Evolutionary conservation across 2,797 vertebrate genomes (phyloP), one percentile per base, ranked within the genome.

Genomic region (Potorous gilbertii): DNA sequence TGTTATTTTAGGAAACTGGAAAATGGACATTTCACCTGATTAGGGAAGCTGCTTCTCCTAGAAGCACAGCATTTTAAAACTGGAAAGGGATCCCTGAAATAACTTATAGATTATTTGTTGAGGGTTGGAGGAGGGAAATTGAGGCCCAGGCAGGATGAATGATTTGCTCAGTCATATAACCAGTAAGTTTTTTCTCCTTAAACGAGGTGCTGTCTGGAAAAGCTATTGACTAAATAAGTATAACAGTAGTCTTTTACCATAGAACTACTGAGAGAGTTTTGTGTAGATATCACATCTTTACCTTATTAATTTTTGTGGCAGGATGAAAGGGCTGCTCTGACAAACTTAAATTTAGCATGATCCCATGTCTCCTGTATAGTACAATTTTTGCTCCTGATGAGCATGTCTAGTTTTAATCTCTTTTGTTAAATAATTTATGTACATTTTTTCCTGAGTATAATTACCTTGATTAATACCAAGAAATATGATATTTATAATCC

Each of bases 401-500:
- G 95, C 54, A 94, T 94, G 55, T 40, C 54, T 95, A 40, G 54
- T 96, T 95, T 92, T 95, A 92, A 91, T 94, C 95, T 95, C 40
- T 96, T 96, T 97, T 96, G 93, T 89, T 96, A 95, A 94, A 74
- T 92, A 87, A 97, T 96, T 95, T 97, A 93, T 94, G 95, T 74
- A 96, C 62, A 95, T 96, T 97, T 97, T 55, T 96, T 90, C 54
- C 89, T 95, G 92, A 96, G 57, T 54, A 95, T 95, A 98, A 97
- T 97, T 96, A 97, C 95, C 94, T 96, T 97, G 93, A 97, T 94
- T 96, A 97, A 96, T 96, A 97, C 91, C 94, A 94, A 92, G 57
- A 95, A 96, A 94, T 95, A 94, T 55, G n/a, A 91, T 95, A 96
- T 96, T 97, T 96, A 96, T 94, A 97, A 95, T 95, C 46, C 46